These are phyloP conservation scores for Eolophus roseicapilla DNA, from an alignment of 2,113 vertebrate genomes.

Conservation along the genomic window DNA sequence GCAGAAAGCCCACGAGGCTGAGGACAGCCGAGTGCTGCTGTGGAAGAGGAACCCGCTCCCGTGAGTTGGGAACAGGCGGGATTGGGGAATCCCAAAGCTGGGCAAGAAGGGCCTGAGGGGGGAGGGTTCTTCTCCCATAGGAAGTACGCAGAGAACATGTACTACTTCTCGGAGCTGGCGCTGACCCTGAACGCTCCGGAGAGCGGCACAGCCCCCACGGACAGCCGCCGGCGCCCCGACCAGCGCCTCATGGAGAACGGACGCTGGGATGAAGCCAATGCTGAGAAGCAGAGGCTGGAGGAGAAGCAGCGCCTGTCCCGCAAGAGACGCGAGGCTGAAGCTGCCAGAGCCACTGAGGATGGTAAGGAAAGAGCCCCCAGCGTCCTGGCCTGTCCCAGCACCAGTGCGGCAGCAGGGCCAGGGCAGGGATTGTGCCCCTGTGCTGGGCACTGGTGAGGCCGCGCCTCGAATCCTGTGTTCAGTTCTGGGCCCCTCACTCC, in stretches of 20 bases:
- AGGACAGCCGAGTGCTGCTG: slow-evolving; percentile 80
- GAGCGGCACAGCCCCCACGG: slow-evolving; percentile 86
- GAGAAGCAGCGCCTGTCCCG: slow-evolving; percentile 90
- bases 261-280: slow-evolving; percentile 93
- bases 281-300: slow-evolving; percentile 92
- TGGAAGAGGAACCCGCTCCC: slow-evolving; percentile 92
- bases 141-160: slow-evolving; percentile 95
- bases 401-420: no score
- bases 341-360: slow-evolving; percentile 77
- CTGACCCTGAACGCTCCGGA: slow-evolving; percentile 90
- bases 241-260: slow-evolving; percentile 95
- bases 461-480: no score
- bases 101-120: background rate
- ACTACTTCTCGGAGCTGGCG: slow-evolving; percentile 93
- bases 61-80: slow-evolving; percentile 73
- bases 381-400: no score
- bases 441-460: no score
- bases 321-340: slow-evolving; percentile 85
- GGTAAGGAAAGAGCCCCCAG: slow-evolving; percentile 31
- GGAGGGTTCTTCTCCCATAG: slow-evolving; percentile 37
- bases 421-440: no score
- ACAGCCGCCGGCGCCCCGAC: slow-evolving; percentile 90
- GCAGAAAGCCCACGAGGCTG: slow-evolving; percentile 81
- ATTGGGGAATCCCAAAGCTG: rapidly evolving
- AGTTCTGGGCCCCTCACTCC: no score